Evolutionary conservation across 2,797 vertebrate species (phyloP).

Genomic region (Chelmon rostratus): DNA sequence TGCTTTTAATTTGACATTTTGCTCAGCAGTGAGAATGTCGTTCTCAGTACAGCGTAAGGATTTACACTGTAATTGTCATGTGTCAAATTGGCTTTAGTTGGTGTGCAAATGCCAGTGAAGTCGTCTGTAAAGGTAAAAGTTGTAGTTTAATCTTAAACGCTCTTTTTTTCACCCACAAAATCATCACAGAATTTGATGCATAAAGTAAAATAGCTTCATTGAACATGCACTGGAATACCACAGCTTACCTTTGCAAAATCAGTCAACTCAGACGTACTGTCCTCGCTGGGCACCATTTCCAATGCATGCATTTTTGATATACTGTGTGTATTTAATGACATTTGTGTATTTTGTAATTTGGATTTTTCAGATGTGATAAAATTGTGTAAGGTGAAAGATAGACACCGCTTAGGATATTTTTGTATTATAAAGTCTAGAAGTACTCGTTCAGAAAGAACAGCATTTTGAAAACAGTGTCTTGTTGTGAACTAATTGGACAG

Average conservation of each 20-base stretch:
- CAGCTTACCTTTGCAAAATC: constrained; percentile 42
- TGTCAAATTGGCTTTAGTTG: constrained; percentile 38
- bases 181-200: constrained; percentile 65
- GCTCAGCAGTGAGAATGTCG: constrained; percentile 26
- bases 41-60: constrained; percentile 11
- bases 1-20: constrained; percentile 17
- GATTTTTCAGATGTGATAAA: constrained; percentile 68
- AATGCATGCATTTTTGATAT: constrained; percentile 68
- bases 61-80: constrained; percentile 28
- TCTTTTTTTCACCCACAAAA: constrained; percentile 29
- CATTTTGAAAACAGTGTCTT: constrained; percentile 50
- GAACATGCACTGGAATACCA: constrained; percentile 67
- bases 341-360: constrained; percentile 77
- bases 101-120: constrained; percentile 40
- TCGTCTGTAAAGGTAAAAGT: constrained; percentile 37
- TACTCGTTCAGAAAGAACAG: constrained; percentile 32
- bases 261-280: constrained; percentile 29
- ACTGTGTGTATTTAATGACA: constrained; percentile 70
- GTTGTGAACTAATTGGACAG: constrained; percentile 26
- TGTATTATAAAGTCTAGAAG: constrained; percentile 56
- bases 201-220: constrained; percentile 16
- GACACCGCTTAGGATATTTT: constrained; percentile 70
- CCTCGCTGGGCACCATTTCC: constrained; percentile 39
- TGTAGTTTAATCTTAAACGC: constrained; percentile 34
- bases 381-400: constrained; percentile 46